Percentiles rank a stretch among this genome's conserved stretches.
phyloP scores from a whole-genome alignment of 37 sponge, comb jelly and placozoan species.

The Oopsacas minuta region DNA sequence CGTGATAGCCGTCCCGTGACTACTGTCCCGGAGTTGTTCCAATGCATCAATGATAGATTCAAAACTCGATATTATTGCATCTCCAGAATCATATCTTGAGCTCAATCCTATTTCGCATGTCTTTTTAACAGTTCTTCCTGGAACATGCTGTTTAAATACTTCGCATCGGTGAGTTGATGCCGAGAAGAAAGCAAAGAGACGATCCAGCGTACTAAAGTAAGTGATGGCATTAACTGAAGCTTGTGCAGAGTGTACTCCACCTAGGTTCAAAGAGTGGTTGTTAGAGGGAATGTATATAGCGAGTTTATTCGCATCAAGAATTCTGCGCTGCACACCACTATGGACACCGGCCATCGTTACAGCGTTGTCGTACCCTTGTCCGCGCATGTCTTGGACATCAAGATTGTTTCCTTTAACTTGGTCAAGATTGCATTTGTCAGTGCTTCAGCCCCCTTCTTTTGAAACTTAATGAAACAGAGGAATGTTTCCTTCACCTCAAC shows the following conservation, averaged over 20 bases:
- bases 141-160: not conserved
- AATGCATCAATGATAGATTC: not conserved
- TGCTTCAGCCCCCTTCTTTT: not conserved
- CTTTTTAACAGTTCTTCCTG: not conserved
- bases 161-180: not conserved
- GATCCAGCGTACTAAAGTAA: not conserved
- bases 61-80: not conserved
- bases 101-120: not conserved
- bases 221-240: not conserved
- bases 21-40: not conserved
- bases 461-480: not conserved
- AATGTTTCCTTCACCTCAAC: not conserved
- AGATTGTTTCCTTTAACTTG: not conserved
- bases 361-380: conserved; percentile 9
- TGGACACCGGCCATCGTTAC: not conserved
- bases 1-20: not conserved
- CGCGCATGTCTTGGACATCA: not conserved
- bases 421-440: not conserved
- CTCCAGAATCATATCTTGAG: not conserved
- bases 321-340: not conserved
- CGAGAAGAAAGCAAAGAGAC: not conserved
- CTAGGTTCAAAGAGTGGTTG: not conserved
- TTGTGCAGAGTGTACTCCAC: not conserved
- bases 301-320: not conserved
- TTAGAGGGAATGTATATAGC: not conserved